Evolutionary conservation across 2,113 vertebrate genomes (phyloP), one percentile per base, ranked within the genome.

Genomic region (Elephantulus edwardii): DNA sequence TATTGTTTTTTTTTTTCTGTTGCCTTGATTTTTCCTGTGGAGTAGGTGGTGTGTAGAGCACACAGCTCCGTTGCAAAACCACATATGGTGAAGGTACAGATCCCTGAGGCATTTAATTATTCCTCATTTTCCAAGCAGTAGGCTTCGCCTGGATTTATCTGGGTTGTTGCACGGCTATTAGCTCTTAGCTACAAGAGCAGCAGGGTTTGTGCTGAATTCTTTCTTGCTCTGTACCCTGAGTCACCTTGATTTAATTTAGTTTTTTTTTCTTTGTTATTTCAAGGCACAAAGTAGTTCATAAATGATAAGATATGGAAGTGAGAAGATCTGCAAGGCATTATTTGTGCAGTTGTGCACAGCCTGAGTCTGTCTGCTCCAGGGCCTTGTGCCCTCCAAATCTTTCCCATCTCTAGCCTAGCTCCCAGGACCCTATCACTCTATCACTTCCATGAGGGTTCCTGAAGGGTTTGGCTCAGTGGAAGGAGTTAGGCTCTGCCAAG

Each of bases 141-240:
- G 54, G 24, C 10, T n/a, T 5, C 46, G 2, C 19, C 0, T n/a
- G 62, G 26, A 1, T 9, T 17, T 22, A 3, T 17, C 35, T 8
- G 80, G 33, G 28, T 13, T 11, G 22, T 17, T 8, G 16, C 35
- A 33, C 16, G 8, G 19, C 30, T 14, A 0, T 10, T 26, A 3
- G 1, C 1, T 28, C 83, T 9, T 2, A 8, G 28, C 20, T 22
- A 28, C 1, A 1, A 11, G 33, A 24, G 22, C 50, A 13, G 1
- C 1, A 6, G 30, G 11, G 4, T 40, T 70, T 24, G 1, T 2
- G 1, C 4, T 24, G 40, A 8, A 0, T 74, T 42, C 22, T 46
- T 33, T 5, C 9, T 5, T 38, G n/a, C n/a, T n/a, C n/a, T 0
- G 3, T 11, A 4, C n/a, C 7, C 1, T 8, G 7, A 1, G 1